phyloP scores from a whole-genome alignment of 2,113 vertebrate species.

The Pseudorasbora parva region DNA sequence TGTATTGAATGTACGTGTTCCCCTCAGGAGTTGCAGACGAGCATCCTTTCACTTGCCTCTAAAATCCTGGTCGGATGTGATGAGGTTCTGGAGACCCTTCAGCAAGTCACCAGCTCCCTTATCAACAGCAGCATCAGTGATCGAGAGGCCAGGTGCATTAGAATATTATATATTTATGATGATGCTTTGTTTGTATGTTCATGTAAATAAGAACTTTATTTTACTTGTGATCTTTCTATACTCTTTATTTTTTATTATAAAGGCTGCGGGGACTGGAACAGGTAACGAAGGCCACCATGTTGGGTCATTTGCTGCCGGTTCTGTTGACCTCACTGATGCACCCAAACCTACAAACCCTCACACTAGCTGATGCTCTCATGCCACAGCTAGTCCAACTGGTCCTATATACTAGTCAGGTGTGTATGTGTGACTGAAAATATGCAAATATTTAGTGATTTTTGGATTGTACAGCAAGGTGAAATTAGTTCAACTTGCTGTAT shows the following conservation, averaged over 20 bases:
- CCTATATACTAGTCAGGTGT: constrained; percentile 96
- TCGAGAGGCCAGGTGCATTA: constrained; percentile 87
- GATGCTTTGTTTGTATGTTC: background rate
- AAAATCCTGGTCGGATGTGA: constrained; percentile 96
- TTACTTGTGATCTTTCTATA: background rate
- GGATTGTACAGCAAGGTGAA: too few species aligned
- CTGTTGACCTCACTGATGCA: constrained; percentile 97
- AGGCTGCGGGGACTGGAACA: constrained; percentile 97
- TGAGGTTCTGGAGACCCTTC: constrained; percentile 96
- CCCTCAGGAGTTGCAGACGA: constrained; percentile 90
- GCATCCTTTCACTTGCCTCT: constrained; percentile 92
- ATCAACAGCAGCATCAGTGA: constrained; percentile 92
- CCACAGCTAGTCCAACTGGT: constrained; percentile 96
- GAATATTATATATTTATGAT: background rate
- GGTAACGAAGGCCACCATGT: constrained; percentile 96
- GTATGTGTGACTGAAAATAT: background rate
- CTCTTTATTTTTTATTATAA: constrained; percentile 1
- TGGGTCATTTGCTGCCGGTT: constrained; percentile 94
- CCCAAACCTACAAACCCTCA: constrained; percentile 93
- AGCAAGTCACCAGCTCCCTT: constrained; percentile 93
- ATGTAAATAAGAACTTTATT: background rate
- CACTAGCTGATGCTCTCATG: constrained; percentile 94
- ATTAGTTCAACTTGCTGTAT: too few species aligned
- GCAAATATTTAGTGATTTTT: too few species aligned
- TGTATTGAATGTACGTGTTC: constrained; percentile 36